Percentiles rank a stretch among this genome's conserved stretches.
Evolutionary conservation across 2,113 vertebrate species (phyloP).

Genomic region (Desmodus rotundus): DNA sequence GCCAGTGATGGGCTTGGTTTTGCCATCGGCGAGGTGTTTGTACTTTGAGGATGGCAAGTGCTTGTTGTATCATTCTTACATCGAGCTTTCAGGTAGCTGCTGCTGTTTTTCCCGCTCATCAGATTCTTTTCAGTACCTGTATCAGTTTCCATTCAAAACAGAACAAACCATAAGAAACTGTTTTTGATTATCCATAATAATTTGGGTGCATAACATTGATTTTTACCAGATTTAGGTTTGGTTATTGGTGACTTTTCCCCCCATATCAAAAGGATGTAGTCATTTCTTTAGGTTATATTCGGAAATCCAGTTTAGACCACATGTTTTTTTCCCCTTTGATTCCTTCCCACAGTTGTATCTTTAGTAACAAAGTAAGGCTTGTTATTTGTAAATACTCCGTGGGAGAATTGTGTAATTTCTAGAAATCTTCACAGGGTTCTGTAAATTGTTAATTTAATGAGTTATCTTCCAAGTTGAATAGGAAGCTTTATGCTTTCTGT

Average conservation of each 20-base stretch:
- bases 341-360: not conserved
- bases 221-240: not conserved
- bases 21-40: not conserved
- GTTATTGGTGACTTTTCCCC: not conserved
- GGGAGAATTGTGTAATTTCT: not conserved
- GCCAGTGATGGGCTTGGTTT: not conserved
- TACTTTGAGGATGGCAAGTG: not conserved
- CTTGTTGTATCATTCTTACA: not conserved
- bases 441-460: conserved; percentile 27
- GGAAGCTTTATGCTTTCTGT: not conserved
- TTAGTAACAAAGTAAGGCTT: conserved; percentile 28
- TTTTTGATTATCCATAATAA: conserved; percentile 9
- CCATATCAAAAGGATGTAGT: not conserved
- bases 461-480: conserved; percentile 6
- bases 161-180: conserved; percentile 6
- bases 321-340: not conserved
- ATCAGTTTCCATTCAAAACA: conserved; percentile 31
- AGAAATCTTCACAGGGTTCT: conserved; percentile 24
- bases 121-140: conserved; percentile 39
- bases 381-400: conserved; percentile 9
- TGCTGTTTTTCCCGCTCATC: not conserved
- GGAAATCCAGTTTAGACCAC: not conserved
- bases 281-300: not conserved
- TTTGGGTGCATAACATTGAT: not conserved
- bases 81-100: not conserved